Conservation (phyloP, 2,888 invertebrate genomes). For the Athripsodes cinereus region DNA sequence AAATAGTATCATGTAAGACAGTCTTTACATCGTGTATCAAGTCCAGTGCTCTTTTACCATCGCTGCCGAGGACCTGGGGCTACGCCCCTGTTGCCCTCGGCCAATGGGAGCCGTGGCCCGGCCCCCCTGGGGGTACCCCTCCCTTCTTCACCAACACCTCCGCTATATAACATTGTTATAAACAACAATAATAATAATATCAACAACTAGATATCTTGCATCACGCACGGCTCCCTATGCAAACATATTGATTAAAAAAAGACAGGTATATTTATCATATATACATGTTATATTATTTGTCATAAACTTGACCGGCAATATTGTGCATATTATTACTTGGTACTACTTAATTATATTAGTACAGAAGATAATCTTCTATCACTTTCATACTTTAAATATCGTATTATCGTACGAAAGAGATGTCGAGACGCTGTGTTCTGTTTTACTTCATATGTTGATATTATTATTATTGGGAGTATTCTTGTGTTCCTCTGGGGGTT, state of each 20-base stretch:
- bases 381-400: background rate
- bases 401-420: background rate
- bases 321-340: no score
- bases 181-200: no score
- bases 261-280: background rate
- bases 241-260: conserved; percentile 2
- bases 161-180: background rate
- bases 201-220: no score
- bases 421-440: background rate
- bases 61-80: conserved; percentile 1
- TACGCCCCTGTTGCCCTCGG: conserved; percentile 13
- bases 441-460: no score
- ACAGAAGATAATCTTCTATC: background rate
- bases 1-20: background rate
- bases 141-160: background rate
- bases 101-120: conserved; percentile 15
- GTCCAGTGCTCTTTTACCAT: background rate
- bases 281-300: no score
- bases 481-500: background rate
- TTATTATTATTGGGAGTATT: background rate
- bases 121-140: conserved; percentile 4
- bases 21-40: background rate
- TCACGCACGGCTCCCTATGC: background rate
- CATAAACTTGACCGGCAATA: background rate
- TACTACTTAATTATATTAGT: background rate